phyloP scores from a whole-genome alignment of 2,888 invertebrate species.

The Nomada lathburiana region DNA sequence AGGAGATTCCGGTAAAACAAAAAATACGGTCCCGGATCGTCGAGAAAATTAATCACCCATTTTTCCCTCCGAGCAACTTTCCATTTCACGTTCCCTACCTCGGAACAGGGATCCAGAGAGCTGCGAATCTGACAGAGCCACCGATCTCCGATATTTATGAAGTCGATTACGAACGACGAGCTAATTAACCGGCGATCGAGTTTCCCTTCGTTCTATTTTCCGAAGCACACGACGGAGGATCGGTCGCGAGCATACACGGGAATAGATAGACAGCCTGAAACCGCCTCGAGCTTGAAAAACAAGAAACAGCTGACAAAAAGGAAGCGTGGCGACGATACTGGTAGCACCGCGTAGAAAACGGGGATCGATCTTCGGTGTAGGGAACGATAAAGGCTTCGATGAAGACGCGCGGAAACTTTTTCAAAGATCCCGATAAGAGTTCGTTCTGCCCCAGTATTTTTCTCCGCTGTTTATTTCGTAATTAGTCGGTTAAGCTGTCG shows the following conservation, averaged over 20 bases:
- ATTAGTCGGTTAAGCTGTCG: background rate
- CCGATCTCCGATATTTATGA: conserved; percentile 52
- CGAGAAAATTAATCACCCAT: background rate
- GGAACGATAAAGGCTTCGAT: conserved; percentile 12
- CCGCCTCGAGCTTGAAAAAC: conserved; percentile 29
- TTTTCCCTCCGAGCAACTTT: background rate
- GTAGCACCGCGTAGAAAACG: conserved; percentile 7
- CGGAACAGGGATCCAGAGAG: too few species aligned
- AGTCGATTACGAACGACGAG: conserved; percentile 50
- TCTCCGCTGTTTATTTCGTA: background rate
- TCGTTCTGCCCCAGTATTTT: background rate
- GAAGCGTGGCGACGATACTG: conserved; percentile 11
- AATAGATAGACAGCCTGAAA: background rate
- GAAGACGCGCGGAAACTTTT: conserved; percentile 1
- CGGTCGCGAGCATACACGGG: background rate
- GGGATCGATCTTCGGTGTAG: conserved; percentile 3
- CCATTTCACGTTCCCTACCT: background rate
- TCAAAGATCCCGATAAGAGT: background rate
- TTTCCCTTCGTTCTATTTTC: conserved; percentile 38
- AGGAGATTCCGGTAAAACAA: too few species aligned
- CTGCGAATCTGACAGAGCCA: conserved; percentile 53
- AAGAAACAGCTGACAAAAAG: conserved; percentile 16
- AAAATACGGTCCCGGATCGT: too few species aligned
- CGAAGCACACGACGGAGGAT: background rate
- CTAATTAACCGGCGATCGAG: conserved; percentile 53